Conservation (phyloP, 53 echinoderm and acorn worm genomes). For the Glandiceps talaboti region DNA sequence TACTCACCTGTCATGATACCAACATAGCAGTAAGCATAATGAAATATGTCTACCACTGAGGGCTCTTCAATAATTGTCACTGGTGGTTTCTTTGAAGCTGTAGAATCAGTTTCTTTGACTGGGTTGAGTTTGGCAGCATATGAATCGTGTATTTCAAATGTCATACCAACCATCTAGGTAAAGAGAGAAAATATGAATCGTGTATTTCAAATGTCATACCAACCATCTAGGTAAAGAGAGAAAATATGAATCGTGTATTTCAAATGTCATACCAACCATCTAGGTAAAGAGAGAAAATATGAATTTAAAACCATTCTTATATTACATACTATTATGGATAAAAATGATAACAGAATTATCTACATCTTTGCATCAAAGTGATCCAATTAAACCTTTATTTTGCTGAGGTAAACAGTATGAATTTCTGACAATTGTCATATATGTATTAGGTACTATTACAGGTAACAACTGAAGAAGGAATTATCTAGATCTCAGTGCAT, state of each 20-base stretch:
- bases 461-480: too few relatives aligned
- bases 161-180: slow-evolving; percentile 62
- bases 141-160: slow-evolving; percentile 72
- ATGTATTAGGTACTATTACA: too few relatives aligned
- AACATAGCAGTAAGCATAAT: slow-evolving; percentile 77
- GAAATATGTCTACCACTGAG: slow-evolving; percentile 46
- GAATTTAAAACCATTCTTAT: too few relatives aligned
- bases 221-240: slow-evolving; percentile 43
- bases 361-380: too few relatives aligned
- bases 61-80: slow-evolving; percentile 48
- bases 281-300: slow-evolving; percentile 16
- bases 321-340: too few relatives aligned
- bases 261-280: slow-evolving; percentile 77
- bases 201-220: slow-evolving; percentile 75
- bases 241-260: slow-evolving; percentile 59
- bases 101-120: slow-evolving; percentile 5
- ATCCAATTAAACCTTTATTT: too few relatives aligned
- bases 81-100: slow-evolving; percentile 7
- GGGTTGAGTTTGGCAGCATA: slow-evolving; percentile 15
- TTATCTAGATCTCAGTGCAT: too few relatives aligned
- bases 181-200: slow-evolving; percentile 35
- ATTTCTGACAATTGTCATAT: too few relatives aligned
- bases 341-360: too few relatives aligned
- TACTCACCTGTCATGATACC: slow-evolving; percentile 70
- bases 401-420: too few relatives aligned